Evolutionary conservation across 2,797 vertebrate genomes (phyloP), one percentile per base, ranked within the genome.

Genomic region (Myotis daubentonii): DNA sequence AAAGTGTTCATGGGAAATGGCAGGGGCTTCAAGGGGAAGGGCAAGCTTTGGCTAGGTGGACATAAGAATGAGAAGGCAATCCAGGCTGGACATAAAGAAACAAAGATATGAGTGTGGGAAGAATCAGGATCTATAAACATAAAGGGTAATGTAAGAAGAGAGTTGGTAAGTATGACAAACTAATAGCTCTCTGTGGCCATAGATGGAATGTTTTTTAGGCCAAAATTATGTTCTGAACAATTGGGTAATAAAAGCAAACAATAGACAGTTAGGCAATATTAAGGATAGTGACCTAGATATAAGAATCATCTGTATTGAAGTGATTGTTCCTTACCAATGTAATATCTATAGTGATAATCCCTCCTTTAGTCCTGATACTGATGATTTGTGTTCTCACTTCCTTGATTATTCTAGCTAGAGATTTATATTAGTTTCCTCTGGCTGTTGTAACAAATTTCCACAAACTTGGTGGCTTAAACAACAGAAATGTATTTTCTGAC

Each of bases 141-240:
- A 87, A 70, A 79, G 30, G 20, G 8, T 33, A 81, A 36, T 28
- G 41, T 79, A 53, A 53, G 62, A 70, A 62, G 53, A 80, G 28
- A 93, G 76, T 17, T 65, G 44, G 66, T 72, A 55, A 66, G n/a
- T 55, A 33, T 47, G 55, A 28, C 33, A 65, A 79, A 93, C 76
- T 53, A 28, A 33, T 44, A 65, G 47, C 8, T 68, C 33, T 80
- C 44, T n/a, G n/a, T 79, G 60, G 13, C 75, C 55, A 30, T 53
- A 65, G 44, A 15, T 72, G 30, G 55, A 44, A 53, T 87, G n/a
- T 81, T 87, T 87, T 76, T 86, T 49, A 81, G 68, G 44, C 75
- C 84, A 80, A 62, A 93, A 62, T 65, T 62, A 33, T 87, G 76
- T 65, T 93, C 65, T 81, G 55, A 80, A 23, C 33, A 87, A 53